phyloP scores from a whole-genome alignment of 2,797 vertebrate species.

The Sebastiscus tertius region DNA sequence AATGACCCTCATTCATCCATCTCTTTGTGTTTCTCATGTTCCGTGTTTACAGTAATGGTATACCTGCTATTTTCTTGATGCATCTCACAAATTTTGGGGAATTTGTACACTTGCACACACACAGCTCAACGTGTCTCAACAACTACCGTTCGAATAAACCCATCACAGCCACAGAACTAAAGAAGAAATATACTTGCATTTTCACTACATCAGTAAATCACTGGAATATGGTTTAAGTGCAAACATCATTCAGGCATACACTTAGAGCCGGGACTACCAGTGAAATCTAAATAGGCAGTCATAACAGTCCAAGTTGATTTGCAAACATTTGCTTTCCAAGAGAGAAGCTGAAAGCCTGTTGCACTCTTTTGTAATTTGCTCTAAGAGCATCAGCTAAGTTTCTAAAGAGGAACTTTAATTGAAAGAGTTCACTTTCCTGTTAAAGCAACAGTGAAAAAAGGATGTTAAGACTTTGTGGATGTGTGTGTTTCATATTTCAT shows the following conservation, averaged over 20 bases:
- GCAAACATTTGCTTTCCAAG: conserved; percentile 5
- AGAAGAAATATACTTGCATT: background rate
- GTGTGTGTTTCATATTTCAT: background rate
- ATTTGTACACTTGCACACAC: background rate
- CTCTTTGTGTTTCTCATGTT: background rate
- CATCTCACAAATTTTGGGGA: background rate
- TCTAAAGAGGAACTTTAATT: background rate
- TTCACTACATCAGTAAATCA: background rate
- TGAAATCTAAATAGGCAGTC: background rate
- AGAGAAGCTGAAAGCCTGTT: background rate
- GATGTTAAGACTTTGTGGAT: background rate
- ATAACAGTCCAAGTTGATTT: conserved; percentile 6
- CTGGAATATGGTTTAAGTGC: conserved; percentile 20
- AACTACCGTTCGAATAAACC: background rate
- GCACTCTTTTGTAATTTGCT: background rate
- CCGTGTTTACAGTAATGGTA: background rate
- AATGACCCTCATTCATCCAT: conserved; percentile 31
- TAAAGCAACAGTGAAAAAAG: background rate
- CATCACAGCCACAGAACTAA: background rate
- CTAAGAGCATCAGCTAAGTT: background rate
- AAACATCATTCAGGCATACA: background rate
- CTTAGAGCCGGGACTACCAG: background rate
- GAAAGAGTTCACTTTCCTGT: background rate
- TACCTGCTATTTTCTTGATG: background rate
- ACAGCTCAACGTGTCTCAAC: background rate